Evolutionary conservation across 2,113 vertebrate genomes (phyloP).

Genomic region (Lepus timidus): DNA sequence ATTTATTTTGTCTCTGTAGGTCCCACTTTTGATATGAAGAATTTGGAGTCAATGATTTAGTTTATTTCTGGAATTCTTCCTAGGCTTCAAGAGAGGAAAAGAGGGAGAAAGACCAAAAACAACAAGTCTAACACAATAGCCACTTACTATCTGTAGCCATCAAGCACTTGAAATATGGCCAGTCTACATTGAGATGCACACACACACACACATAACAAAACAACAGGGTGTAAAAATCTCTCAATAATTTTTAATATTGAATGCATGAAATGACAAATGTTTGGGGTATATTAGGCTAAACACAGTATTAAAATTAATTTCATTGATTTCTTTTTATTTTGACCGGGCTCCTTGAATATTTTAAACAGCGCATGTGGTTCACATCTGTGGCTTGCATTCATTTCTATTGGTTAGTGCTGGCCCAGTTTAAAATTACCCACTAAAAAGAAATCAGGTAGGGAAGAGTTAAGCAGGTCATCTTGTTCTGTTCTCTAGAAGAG

Average conservation of each 20-base stretch:
- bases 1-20: neutral
- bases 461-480: neutral
- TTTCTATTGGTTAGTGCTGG: neutral
- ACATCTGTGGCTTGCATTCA: neutral
- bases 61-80: constrained; percentile 3
- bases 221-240: neutral
- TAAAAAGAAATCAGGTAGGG: neutral
- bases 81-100: neutral
- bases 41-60: neutral
- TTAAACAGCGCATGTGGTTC: neutral
- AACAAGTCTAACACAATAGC: neutral
- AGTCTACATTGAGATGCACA: neutral
- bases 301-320: neutral
- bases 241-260: neutral
- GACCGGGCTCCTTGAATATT: neutral
- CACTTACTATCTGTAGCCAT: neutral
- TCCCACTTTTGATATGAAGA: neutral
- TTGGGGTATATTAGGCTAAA: neutral
- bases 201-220: no score
- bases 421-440: neutral
- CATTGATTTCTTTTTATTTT: neutral
- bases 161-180: neutral
- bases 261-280: neutral
- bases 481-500: neutral
- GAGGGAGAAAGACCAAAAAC: neutral